These are phyloP conservation scores for Nylanderia fulva DNA, from an alignment of 1,140 invertebrate species.

Conservation along the genomic window DNA sequence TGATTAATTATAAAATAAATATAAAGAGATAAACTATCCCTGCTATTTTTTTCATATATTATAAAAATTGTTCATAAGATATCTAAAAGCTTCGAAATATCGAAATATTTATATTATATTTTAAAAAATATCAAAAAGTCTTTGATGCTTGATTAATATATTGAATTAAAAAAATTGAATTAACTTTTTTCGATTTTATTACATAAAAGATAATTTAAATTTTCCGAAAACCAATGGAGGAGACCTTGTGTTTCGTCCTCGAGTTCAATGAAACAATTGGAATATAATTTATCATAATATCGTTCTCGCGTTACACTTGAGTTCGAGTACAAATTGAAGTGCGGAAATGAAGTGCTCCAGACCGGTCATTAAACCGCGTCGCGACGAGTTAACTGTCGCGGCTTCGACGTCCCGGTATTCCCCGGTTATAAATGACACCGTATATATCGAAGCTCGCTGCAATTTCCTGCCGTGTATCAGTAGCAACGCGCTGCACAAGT, in stretches of 20 bases:
- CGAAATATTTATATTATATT: too few species aligned
- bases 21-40: not conserved
- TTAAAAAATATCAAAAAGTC: too few species aligned
- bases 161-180: too few species aligned
- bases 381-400: conserved; percentile 37
- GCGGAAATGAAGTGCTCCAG: conserved; percentile 41
- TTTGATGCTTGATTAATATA: too few species aligned
- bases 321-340: conserved; percentile 25
- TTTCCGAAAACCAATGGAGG: not conserved
- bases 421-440: conserved; percentile 38
- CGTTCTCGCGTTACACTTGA: not conserved
- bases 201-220: not conserved
- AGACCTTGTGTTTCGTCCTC: not conserved
- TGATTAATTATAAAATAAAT: too few species aligned
- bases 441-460: conserved; percentile 66
- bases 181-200: not conserved
- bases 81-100: not conserved
- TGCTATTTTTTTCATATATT: not conserved
- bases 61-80: not conserved
- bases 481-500: conserved; percentile 11
- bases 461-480: conserved; percentile 67
- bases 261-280: not conserved
- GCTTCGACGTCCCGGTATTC: conserved; percentile 37
- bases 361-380: conserved; percentile 35
- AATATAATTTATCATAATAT: conserved; percentile 26